phyloP scores from a whole-genome alignment of 2,888 invertebrate species.

The Drosophila greeni region DNA sequence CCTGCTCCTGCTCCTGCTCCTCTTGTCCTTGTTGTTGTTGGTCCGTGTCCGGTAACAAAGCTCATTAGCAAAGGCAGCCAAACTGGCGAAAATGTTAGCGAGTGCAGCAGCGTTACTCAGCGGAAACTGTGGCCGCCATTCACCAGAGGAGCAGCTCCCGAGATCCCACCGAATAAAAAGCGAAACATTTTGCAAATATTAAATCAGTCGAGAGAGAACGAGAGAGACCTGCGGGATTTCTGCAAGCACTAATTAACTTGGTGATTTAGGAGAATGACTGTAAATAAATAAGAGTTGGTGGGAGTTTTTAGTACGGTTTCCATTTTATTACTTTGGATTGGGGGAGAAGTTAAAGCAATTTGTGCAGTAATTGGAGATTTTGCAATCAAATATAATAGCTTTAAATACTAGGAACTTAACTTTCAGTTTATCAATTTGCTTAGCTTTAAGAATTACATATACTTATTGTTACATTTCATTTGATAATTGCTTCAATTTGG shows the following conservation, averaged over 20 bases:
- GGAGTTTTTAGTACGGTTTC: neutral
- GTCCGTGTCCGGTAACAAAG: constrained; percentile 69
- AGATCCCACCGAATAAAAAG: constrained; percentile 8
- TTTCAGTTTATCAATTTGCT: neutral
- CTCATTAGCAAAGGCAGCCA: constrained; percentile 58
- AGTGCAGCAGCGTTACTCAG: constrained; percentile 32
- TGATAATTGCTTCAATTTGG: neutral
- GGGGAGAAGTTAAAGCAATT: neutral
- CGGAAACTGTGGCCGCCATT: constrained; percentile 48
- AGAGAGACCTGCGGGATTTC: constrained; percentile 23
- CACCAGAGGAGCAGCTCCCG: constrained; percentile 7
- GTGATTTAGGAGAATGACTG: constrained; percentile 17
- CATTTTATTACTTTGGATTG: neutral
- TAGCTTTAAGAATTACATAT: neutral
- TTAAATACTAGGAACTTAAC: neutral
- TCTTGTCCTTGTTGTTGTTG: constrained; percentile 9
- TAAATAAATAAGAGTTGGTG: neutral
- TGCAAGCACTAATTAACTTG: constrained; percentile 30
- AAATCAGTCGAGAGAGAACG: constrained; percentile 20
- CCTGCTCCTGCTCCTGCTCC: neutral
- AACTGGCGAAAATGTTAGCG: constrained; percentile 18
- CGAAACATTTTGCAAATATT: constrained; percentile 33
- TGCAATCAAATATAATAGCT: neutral
- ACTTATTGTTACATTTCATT: neutral
- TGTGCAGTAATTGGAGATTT: neutral